phyloP scores from a whole-genome alignment of 1,140 invertebrate genomes.

The Wasmannia auropunctata region DNA sequence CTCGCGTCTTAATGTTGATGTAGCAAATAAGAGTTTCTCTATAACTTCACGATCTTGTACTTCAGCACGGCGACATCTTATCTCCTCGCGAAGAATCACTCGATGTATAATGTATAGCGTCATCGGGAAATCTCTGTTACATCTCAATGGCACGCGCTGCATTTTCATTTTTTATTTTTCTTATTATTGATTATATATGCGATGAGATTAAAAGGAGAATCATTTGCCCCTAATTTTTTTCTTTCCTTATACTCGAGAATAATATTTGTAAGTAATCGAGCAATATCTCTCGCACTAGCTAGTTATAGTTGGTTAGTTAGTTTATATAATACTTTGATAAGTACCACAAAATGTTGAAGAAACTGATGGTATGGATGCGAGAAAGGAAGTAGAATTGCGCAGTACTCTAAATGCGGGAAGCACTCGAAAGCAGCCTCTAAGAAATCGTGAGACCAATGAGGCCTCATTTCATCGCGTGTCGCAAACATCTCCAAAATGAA shows the following conservation, averaged over 20 bases:
- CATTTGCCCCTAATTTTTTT: not conserved
- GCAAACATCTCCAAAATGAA: conserved; percentile 72
- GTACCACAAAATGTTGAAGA: conserved; percentile 88
- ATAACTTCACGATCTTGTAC: conserved; percentile 67
- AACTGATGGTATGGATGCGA: conserved; percentile 87
- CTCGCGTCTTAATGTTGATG: conserved; percentile 61
- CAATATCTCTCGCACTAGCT: no score
- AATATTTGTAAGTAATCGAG: not conserved
- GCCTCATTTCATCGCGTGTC: conserved; percentile 61
- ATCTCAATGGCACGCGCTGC: conserved; percentile 87
- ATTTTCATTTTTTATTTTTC: conserved; percentile 52
- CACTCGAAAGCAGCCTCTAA: conserved; percentile 88
- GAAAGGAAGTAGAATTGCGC: conserved; percentile 88
- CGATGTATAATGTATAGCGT: conserved; percentile 89
- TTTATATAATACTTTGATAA: not conserved
- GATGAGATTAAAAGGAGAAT: not conserved
- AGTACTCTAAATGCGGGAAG: conserved; percentile 89
- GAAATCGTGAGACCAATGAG: conserved; percentile 86
- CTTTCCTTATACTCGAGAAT: not conserved
- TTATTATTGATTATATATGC: not conserved
- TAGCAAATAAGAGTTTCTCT: conserved; percentile 64
- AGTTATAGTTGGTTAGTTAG: not conserved
- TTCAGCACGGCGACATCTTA: conserved; percentile 63
- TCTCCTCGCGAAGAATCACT: conserved; percentile 84
- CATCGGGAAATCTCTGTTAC: conserved; percentile 86